Evolutionary conservation across 2,797 vertebrate genomes (phyloP), one percentile per base, ranked within the genome.

Genomic region (Danio albolineatus): DNA sequence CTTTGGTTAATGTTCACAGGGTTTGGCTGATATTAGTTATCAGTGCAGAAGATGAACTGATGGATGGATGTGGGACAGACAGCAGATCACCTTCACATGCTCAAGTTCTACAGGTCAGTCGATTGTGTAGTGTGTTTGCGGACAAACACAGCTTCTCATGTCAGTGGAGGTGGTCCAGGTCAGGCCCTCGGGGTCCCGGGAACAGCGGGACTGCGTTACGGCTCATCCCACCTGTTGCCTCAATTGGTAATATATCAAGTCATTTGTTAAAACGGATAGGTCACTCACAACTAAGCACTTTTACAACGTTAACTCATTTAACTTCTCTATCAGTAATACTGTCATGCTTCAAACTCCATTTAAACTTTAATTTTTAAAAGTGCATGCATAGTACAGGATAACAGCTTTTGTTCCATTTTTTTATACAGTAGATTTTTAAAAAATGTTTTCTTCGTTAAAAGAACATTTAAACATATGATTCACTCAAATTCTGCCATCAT

Each of bases 61-160:
- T 14, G 19, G 76, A 77, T 67, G 76, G 79, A 38, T 59, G 71
- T 48, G 57, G 36, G 46, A 49, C 36, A 66, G 69, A 82, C 80
- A 66, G 70, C 73, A 74, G 65, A 21, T 69, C 66, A 79, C 60
- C 75, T 85, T 81, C 70, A 79, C 73, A 80, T 82, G 51, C 36
- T 67, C 69, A 56, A 57, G 14, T 13, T 73, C 14, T 46, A 36
- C 41, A 53, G 21, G n/a, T 56, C 44, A 38, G 36, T 28, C 60
- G 44, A 51, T 79, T 70, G 74, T 81, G 43, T 75, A 21, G 19
- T 10, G 43, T 79, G 74, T 83, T 85, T 85, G 81, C 83, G 72
- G 75, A 85, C 84, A 83, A 82, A 86, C 72, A 81, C 43, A 78
- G 43, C 44, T 46, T 51, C 19, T 64, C 61, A 41, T 74, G 41